Percentiles rank a stretch among this genome's conserved stretches.
phyloP scores from a whole-genome alignment of 2,888 invertebrate genomes.

The Dryocosmus kuriphilus region DNA sequence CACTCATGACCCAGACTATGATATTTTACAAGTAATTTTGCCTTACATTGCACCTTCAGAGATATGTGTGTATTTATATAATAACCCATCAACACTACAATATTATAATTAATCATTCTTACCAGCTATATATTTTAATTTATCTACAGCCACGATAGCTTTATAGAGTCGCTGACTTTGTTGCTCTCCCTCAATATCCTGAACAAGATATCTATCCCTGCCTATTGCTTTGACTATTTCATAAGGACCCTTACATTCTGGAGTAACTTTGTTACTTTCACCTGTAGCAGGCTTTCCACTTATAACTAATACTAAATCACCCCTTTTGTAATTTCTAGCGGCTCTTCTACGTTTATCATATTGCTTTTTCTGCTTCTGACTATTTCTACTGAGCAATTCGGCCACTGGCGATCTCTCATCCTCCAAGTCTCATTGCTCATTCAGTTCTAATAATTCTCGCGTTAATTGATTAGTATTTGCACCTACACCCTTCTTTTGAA shows the following conservation, averaged over 20 bases:
- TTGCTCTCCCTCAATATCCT: constrained; percentile 50
- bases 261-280: constrained; percentile 43
- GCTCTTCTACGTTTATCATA: constrained; percentile 42
- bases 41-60: background rate
- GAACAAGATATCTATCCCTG: constrained; percentile 49
- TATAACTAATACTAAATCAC: constrained; percentile 33
- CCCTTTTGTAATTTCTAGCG: constrained; percentile 44
- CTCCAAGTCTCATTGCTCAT: background rate
- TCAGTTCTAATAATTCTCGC: constrained; percentile 25
- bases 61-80: background rate
- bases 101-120: background rate
- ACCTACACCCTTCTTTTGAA: background rate
- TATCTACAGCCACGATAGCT: background rate
- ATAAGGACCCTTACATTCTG: constrained; percentile 49
- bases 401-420: background rate
- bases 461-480: background rate
- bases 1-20: background rate
- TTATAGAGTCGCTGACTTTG: constrained; percentile 46
- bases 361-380: constrained; percentile 13
- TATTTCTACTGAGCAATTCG: background rate
- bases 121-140: background rate
- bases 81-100: background rate
- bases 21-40: background rate
- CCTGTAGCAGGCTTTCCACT: constrained; percentile 42
- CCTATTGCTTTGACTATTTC: constrained; percentile 50